Percentiles rank a stretch among this genome's conserved stretches.
These are phyloP conservation scores for Lasioglossum pauxillum DNA, from an alignment of 2,888 invertebrate genomes.

Conservation along the genomic window DNA sequence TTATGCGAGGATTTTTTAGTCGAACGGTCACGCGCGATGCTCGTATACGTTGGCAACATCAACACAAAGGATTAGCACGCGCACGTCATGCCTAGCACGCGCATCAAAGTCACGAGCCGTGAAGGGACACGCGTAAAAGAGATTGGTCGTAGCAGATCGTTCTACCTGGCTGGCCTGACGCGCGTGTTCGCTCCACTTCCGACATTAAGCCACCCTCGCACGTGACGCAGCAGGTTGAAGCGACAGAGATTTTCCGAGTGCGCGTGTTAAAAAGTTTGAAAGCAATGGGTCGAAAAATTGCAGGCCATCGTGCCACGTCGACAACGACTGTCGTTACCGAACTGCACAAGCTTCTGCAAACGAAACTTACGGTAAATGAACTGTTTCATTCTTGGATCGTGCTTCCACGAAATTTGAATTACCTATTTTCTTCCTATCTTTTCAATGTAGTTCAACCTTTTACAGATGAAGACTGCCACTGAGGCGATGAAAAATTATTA, in stretches of 20 bases:
- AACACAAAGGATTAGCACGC: conserved; percentile 65
- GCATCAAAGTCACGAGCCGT: conserved; percentile 79
- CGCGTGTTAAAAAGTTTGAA: conserved; percentile 8
- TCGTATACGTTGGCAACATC: conserved; percentile 33
- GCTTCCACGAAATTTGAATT: not conserved
- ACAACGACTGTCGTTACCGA: not conserved
- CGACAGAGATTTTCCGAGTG: conserved; percentile 10
- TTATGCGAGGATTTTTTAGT: conserved; percentile 30
- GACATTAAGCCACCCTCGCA: conserved; percentile 80
- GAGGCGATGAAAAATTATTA: not conserved
- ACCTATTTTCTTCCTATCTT: not conserved
- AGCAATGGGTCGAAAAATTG: conserved; percentile 16
- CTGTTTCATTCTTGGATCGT: not conserved
- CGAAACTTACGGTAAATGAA: not conserved
- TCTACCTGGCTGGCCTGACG: conserved; percentile 72
- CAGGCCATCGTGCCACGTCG: not conserved
- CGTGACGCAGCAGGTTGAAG: conserved; percentile 48
- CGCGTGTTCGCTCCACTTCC: conserved; percentile 82
- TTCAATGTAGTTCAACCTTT: not conserved
- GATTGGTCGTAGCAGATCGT: conserved; percentile 74
- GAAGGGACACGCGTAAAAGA: conserved; percentile 78
- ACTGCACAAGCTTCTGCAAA: not conserved
- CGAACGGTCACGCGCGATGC: conserved; percentile 22
- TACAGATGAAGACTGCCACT: not conserved
- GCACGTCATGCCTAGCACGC: conserved; percentile 77